These are phyloP conservation scores for Meandrina meandrites DNA, from an alignment of 92 coral and sea anemone species.

Conservation along the genomic window DNA sequence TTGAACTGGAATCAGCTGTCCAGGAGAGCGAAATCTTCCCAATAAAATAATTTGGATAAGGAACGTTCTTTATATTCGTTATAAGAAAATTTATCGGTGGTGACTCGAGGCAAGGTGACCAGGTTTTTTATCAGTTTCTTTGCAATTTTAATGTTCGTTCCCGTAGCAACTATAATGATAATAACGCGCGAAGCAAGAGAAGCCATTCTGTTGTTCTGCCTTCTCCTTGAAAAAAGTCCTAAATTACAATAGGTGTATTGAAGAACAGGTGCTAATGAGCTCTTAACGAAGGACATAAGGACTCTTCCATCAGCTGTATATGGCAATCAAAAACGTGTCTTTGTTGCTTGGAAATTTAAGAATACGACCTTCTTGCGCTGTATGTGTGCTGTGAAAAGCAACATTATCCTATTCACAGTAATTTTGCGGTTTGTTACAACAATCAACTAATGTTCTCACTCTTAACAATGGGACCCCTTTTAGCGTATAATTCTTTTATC, in stretches of 20 bases:
- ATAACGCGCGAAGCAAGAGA: background rate
- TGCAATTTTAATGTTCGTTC: no score
- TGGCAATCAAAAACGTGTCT: background rate
- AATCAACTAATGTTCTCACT: background rate
- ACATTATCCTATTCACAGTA: background rate
- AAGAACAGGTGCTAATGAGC: slow-evolving; percentile 12
- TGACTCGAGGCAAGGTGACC: background rate
- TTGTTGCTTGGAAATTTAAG: background rate
- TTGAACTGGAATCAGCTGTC: background rate
- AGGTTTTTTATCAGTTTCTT: background rate
- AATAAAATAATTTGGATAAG: background rate
- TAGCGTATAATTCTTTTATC: background rate
- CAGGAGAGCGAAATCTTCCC: background rate
- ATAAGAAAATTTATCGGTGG: background rate
- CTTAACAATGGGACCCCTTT: background rate
- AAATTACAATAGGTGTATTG: background rate
- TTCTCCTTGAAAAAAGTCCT: background rate
- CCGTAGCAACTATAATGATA: no score
- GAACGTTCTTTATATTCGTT: no score
- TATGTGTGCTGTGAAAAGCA: background rate
- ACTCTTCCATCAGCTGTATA: background rate
- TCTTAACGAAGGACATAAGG: background rate
- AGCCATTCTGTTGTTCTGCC: background rate
- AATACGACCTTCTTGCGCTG: background rate
- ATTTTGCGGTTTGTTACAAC: background rate